A percentile compares a stretch with the other conserved stretches of the same genome.
phyloP scores from a whole-genome alignment of 2,888 invertebrate genomes.

The Drosophila flavopinicola region DNA sequence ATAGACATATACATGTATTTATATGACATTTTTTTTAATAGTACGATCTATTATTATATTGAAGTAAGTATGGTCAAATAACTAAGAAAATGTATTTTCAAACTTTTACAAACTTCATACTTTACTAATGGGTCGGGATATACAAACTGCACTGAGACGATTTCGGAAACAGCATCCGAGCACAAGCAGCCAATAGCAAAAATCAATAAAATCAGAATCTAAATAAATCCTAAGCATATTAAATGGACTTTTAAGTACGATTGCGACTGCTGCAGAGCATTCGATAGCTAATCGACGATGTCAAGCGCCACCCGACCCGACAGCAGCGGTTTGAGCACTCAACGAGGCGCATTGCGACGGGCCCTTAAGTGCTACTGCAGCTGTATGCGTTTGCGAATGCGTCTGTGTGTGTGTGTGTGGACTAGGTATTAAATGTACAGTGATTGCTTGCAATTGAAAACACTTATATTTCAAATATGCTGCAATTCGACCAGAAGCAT shows the following conservation, averaged over 20 bases:
- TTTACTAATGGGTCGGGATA: too few species aligned
- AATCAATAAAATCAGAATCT: conserved; percentile 45
- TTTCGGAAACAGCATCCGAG: conserved; percentile 5
- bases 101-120: too few species aligned
- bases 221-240: conserved; percentile 47
- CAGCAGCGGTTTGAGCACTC: conserved; percentile 29
- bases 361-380: conserved; percentile 26
- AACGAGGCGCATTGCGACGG: conserved; percentile 46
- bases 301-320: conserved; percentile 25
- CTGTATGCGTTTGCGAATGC: neutral
- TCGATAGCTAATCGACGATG: conserved; percentile 44
- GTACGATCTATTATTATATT: too few species aligned
- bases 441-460: neutral
- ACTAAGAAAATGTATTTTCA: too few species aligned
- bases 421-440: conserved; percentile 1
- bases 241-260: conserved; percentile 37
- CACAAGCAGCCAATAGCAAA: conserved; percentile 38
- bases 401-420: neutral
- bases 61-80: too few species aligned
- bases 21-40: too few species aligned
- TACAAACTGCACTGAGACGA: conserved; percentile 2
- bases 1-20: too few species aligned
- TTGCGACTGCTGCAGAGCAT: conserved; percentile 19
- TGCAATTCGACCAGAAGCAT: too few species aligned
- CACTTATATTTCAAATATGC: too few species aligned